These are phyloP conservation scores for Onychomys arenicola DNA, from an alignment of 2,797 vertebrate species.

Conservation along the genomic window DNA sequence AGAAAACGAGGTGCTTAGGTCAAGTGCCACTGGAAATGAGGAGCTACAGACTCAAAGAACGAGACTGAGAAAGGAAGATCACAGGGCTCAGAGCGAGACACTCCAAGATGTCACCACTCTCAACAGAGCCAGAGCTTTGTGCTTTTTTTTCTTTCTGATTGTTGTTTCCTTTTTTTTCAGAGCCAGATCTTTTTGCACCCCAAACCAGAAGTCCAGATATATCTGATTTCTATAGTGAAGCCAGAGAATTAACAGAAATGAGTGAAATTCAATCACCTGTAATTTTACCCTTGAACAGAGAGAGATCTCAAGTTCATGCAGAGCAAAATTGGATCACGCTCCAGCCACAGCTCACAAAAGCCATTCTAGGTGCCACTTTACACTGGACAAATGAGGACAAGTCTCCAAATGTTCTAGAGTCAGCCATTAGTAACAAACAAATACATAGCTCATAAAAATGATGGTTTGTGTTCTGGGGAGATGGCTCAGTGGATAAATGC, in stretches of 20 bases:
- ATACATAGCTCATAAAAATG: not conserved
- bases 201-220: not conserved
- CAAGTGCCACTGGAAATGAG: not conserved
- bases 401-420: not conserved
- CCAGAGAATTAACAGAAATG: not conserved
- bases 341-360: not conserved
- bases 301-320: not conserved
- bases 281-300: not conserved
- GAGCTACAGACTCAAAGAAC: not conserved
- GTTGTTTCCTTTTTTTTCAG: no score
- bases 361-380: not conserved
- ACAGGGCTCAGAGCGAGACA: not conserved
- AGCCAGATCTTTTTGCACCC: not conserved
- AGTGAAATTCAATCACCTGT: not conserved
- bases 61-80: not conserved
- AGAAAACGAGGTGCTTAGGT: not conserved
- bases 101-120: accelerated
- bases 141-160: no score
- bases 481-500: not conserved
- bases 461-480: not conserved
- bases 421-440: not conserved
- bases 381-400: slow-evolving; percentile 24
- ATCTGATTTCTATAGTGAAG: not conserved
- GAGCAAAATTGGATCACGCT: not conserved
- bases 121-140: not conserved